phyloP scores from a whole-genome alignment of 1,140 invertebrate genomes.

The Yoshiicerus persimilis region DNA sequence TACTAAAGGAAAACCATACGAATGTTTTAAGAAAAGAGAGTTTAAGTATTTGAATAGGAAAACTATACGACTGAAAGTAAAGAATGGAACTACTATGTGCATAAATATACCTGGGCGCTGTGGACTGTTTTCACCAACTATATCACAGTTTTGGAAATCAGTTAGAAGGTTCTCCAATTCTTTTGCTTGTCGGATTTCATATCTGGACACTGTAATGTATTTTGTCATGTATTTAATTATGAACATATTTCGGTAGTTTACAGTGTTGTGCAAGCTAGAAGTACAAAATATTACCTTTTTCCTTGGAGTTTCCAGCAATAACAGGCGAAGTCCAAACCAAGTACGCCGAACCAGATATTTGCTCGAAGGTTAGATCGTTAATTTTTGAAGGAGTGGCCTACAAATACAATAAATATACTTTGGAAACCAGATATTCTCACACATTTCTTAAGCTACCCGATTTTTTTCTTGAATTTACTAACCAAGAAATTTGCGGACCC shows the following conservation, averaged over 20 bases:
- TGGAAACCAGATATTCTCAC: background rate
- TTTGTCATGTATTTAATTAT: background rate
- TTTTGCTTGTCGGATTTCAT: background rate
- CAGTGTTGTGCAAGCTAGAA: too few relatives aligned
- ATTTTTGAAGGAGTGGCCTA: background rate
- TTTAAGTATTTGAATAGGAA: background rate
- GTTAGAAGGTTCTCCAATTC: background rate
- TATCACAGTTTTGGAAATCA: background rate
- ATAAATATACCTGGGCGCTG: background rate
- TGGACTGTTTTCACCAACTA: background rate
- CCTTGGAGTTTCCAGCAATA: background rate
- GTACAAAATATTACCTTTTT: background rate
- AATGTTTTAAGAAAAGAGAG: background rate
- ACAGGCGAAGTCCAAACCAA: background rate
- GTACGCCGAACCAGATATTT: too few relatives aligned
- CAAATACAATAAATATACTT: background rate
- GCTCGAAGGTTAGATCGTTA: background rate
- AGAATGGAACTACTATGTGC: background rate
- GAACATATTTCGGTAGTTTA: too few relatives aligned
- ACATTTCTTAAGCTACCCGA: background rate
- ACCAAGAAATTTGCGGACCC: background rate
- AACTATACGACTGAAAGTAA: background rate
- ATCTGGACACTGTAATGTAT: background rate
- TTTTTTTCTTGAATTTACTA: background rate
- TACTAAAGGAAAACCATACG: background rate